Percentiles rank a stretch among this genome's conserved stretches.
Evolutionary conservation across 2,113 vertebrate genomes (phyloP).

Genomic region (Dasyornis broadbenti): DNA sequence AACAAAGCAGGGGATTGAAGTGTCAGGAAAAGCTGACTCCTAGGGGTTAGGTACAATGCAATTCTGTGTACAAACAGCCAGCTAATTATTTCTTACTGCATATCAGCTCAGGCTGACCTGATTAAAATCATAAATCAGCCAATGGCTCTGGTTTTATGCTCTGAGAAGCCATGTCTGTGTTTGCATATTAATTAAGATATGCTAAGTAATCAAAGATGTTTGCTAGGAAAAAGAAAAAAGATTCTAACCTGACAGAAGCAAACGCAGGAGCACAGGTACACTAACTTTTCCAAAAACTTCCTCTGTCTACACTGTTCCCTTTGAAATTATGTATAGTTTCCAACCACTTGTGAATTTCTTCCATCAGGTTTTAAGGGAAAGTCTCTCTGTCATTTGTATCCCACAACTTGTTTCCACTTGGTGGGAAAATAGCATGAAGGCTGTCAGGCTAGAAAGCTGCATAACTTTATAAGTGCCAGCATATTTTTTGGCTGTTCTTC

Average conservation of each 20-base stretch:
- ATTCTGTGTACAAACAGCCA: constrained; percentile 29
- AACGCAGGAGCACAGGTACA: neutral
- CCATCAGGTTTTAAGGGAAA: neutral
- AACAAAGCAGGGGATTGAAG: constrained; percentile 16
- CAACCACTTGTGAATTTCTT: neutral
- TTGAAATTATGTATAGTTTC: neutral
- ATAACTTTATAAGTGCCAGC: neutral
- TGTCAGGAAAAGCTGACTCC: constrained; percentile 12
- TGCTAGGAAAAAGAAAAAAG: neutral
- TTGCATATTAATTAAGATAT: constrained; percentile 43
- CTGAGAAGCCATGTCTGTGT: neutral
- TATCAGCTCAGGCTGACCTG: constrained; percentile 51
- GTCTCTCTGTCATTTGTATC: neutral
- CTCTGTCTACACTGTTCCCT: neutral
- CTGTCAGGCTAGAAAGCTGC: constrained; percentile 1
- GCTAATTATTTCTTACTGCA: constrained; percentile 56
- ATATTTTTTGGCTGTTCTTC: constrained; percentile 24
- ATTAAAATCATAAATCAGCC: constrained; percentile 67
- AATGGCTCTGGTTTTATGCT: constrained; percentile 26
- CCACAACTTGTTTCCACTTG: neutral
- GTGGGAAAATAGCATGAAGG: constrained; percentile 3
- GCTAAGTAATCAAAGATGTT: constrained; percentile 18
- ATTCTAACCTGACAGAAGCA: neutral
- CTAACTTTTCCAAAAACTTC: neutral
- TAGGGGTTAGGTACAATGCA: neutral